Base-by-base conservation (phyloP, 2,888 invertebrate genomes). In the Tenthredo notha region DNA sequence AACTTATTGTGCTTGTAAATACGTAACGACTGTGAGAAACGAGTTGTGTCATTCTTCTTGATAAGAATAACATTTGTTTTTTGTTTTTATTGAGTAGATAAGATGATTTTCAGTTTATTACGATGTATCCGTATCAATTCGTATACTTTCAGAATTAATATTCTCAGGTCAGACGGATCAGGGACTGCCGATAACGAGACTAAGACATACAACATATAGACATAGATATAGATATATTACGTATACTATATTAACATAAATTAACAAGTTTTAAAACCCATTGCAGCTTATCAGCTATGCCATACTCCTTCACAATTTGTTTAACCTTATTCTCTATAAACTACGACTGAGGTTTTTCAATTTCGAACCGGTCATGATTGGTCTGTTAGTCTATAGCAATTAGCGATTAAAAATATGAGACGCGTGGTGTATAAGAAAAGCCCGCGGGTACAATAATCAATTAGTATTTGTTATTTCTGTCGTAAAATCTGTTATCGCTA, bases 1-100 rank as follows among this genome's bases (percentile, higher is more conserved):
- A 92, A 84, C 80, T 89, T 50, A 70, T 33, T 43, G 72, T 25
- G 3, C 85, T 67, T 67, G 67, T 47, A 21, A 25, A 84, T 43
- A 74, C 77, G 21, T 82, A 84, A 10, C 70, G 86, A 75, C 84
- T 83, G 21, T 84, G 85, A 43, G 86, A 18, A 78, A 85, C 87
- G 85, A 83, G 88, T 25, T 87, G 90, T 86, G 87, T 87, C 89
- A 89, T 89, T 87, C 85, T 90, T 72, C 85, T 88, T 40, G 85
- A 86, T 67, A 88, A 84, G 87, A 47, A 86, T 86, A 89, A 85
- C 89, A 90, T 92, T 84, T 87, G 61, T 80, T 54, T 37, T 18
- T 61, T 33, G 0, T 33, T 33, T 3, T 6, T 6, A 40, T 61
- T 29, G 4, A 40, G 7, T 40, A 33, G 1, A 33, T 4, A 40